Evolutionary conservation across 2,113 vertebrate genomes (phyloP).

Genomic region (Cettia cetti): DNA sequence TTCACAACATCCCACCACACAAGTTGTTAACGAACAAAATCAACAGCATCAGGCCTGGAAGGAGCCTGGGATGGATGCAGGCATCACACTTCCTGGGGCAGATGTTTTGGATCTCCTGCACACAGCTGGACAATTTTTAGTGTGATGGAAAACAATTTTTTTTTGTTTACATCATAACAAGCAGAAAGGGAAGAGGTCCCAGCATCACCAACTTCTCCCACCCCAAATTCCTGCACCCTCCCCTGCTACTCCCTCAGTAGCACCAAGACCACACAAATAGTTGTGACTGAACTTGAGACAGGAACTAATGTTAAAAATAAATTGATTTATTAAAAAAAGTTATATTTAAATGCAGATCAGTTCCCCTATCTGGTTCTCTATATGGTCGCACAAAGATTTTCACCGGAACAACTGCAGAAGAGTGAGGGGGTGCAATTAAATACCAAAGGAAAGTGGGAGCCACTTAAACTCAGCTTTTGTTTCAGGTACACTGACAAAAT

Average conservation of each 20-base stretch:
- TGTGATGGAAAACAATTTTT: not conserved
- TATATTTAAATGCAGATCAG: conserved; percentile 28
- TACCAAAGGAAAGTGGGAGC: not conserved
- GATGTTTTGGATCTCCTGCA: not conserved
- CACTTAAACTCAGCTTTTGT: not conserved
- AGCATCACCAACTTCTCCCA: not conserved
- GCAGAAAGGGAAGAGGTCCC: not conserved
- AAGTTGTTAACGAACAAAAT: not conserved
- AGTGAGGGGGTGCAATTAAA: not conserved
- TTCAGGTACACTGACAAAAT: not conserved
- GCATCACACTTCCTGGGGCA: not conserved
- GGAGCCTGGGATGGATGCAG: not conserved
- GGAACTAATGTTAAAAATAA: conserved; percentile 43
- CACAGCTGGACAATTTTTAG: not conserved
- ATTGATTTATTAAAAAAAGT: not conserved
- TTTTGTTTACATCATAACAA: not conserved
- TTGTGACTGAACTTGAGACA: not conserved
- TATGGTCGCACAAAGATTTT: not conserved
- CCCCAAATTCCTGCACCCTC: not conserved
- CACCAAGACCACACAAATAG: fast-evolving
- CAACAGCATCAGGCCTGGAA: not conserved
- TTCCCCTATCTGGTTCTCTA: not conserved
- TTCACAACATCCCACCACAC: not conserved
- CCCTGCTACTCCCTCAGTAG: not conserved
- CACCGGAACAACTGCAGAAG: conserved; percentile 19